These are phyloP conservation scores for Agonopterix alstromeriana DNA, from an alignment of 2,888 invertebrate genomes.

Conservation along the genomic window DNA sequence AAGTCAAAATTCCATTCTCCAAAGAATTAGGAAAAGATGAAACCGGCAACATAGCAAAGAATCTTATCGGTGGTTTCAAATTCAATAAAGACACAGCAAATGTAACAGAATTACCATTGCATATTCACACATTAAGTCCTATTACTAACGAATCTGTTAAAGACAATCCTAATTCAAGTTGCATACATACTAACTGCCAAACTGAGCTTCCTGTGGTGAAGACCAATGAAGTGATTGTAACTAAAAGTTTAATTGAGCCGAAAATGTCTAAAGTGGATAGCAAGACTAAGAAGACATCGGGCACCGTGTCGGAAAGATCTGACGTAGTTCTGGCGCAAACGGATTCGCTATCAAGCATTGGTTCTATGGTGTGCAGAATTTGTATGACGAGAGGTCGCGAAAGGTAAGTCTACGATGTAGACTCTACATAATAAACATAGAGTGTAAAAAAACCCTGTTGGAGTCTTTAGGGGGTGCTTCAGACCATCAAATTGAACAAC, in stretches of 20 bases:
- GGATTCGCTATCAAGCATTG: slow-evolving; percentile 71
- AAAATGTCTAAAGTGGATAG: slow-evolving; percentile 36
- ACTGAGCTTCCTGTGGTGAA: slow-evolving; percentile 19
- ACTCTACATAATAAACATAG: no score
- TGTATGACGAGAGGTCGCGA: slow-evolving; percentile 74
- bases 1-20: slow-evolving; percentile 35
- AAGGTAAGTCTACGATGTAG: slow-evolving; percentile 45
- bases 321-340: slow-evolving; percentile 45
- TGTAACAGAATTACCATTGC: slow-evolving; percentile 32
- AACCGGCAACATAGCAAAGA: slow-evolving; percentile 20
- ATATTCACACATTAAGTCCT: slow-evolving; percentile 22
- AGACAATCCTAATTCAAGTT: slow-evolving; percentile 31
- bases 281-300: slow-evolving; percentile 44
- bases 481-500: no score
- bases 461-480: no score
- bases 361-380: slow-evolving; percentile 80
- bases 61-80: slow-evolving; percentile 62
- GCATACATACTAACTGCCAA: slow-evolving; percentile 16
- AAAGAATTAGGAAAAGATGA: no score
- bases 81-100: slow-evolving; percentile 34
- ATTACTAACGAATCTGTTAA: slow-evolving; percentile 21
- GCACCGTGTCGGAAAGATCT: slow-evolving; percentile 46
- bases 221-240: slow-evolving; percentile 44
- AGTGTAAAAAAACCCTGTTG: no score
- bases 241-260: slow-evolving; percentile 26